Evolutionary conservation across 2,113 vertebrate genomes (phyloP).

Genomic region (Amphilophus citrinellus): DNA sequence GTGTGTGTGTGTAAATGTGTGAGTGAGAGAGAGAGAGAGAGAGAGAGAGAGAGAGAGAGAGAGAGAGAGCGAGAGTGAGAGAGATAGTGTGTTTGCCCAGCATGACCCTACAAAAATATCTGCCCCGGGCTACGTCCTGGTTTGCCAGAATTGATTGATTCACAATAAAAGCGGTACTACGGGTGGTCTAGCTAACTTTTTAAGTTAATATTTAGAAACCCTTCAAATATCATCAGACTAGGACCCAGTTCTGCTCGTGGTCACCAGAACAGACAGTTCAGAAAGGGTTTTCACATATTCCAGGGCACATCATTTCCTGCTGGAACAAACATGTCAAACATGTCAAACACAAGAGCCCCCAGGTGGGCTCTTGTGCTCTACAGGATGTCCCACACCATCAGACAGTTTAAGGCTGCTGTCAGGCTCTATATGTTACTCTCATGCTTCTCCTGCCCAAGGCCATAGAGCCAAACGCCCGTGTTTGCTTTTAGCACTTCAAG

Average conservation of each 20-base stretch:
- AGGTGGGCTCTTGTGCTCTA: slow-evolving; percentile 26
- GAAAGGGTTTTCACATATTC: slow-evolving; percentile 45
- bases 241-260: neutral
- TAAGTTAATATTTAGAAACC: neutral
- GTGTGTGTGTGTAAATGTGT: neutral
- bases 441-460: slow-evolving; percentile 39
- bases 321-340: slow-evolving; percentile 39
- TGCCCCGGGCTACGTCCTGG: neutral
- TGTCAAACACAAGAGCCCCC: neutral
- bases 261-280: slow-evolving; percentile 2
- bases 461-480: slow-evolving; percentile 13
- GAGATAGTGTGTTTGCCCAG: neutral
- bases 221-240: neutral
- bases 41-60: too few relatives aligned
- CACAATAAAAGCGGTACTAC: neutral
- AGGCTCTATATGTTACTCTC: slow-evolving; percentile 44
- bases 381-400: slow-evolving; percentile 38
- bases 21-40: too few relatives aligned
- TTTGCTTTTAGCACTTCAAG: slow-evolving; percentile 67
- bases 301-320: slow-evolving; percentile 46
- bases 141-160: neutral
- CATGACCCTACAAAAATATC: too few relatives aligned
- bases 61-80: neutral
- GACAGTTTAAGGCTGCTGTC: slow-evolving; percentile 55
- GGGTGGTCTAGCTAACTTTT: neutral